Evolutionary conservation across 2,888 invertebrate genomes (phyloP), one percentile per base, ranked within the genome.

Genomic region (Amphiduros pacificus): DNA sequence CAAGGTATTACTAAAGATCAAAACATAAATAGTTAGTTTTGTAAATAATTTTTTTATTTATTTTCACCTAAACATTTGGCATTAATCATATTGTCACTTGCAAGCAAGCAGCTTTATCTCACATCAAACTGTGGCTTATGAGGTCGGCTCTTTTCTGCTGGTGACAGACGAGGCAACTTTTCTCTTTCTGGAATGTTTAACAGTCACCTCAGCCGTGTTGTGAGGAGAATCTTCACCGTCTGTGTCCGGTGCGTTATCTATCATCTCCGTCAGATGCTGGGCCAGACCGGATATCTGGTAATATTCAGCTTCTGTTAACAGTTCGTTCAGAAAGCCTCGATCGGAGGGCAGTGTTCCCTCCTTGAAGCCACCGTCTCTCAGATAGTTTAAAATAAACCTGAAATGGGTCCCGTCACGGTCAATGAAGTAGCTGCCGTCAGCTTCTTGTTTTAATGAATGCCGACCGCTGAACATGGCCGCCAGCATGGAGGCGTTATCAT

Each of bases 351-450:
- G 29, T 3, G 63, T 56, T 2, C 64, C 63, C 11, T 63, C 58
- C 1, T 68, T 41, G 11, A 75, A 64, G 28, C 74, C 74, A 24
- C 77, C 77, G 62, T 78, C 78, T n/a, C 78, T 67, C 53, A 78
- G 66, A 64, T 75, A 77, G 61, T 77, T 77, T 64, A 78, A 65
- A 54, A 77, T 75, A 61, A 76, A 74, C 11, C 77, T 71, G 66
- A 74, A 74, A 52, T 74, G 70, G 2, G 72, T 72, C 5, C 74
- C 74, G 52, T 74, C 74, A 14, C 74, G 58, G 58, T 74, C 74
- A 5, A 74, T 68, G 53, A 74, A 74, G 62, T 65, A 74, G 28
- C 68, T 66, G 0, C 72, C 73, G 53, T 74, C 74, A 2, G 56
- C 36, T 44, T 73, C 71, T 40, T 59, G 64, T 28, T 64, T 62